Evolutionary conservation across 1,140 invertebrate species (phyloP), one percentile per base, ranked within the genome.

Genomic region (Latrodectus geometricus): DNA sequence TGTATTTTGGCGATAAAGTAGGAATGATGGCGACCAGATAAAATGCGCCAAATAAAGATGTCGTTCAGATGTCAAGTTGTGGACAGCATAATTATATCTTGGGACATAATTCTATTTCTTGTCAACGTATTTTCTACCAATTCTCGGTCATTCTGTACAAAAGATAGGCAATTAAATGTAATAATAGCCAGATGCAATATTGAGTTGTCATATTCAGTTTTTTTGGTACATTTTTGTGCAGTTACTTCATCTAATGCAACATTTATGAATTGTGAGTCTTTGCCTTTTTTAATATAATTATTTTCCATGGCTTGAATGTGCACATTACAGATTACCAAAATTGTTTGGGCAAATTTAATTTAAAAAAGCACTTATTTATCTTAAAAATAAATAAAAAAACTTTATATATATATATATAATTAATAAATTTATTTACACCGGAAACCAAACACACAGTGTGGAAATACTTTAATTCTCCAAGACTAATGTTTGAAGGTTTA

Each of bases 51-150:
- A 81, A 81, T 81, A 81, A 81, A 81, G 48, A 81, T 81, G 79
- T 81, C 79, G 14, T n/a, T 61, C 12, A 35, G 17, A 81, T 52
- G 68, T 70, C 48, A 48, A 35, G 48, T 69, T 50, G 61, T 50
- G 65, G 61, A 72, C 35, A 20, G 17, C 50, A 66, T 81, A 81
- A 81, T 81, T 81, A 81, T 70, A 81, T 72, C 79, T 68, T 17
- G 52, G 12, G 69, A 81, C 66, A 81, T 81, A 81, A 69, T 81
- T 81, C 50, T 56, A 81, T 54, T 21, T 48, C 20, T 72, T 81
- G 79, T 81, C 79, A 66, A 56, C 79, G 9, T 81, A 81, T 69
- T 72, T 81, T 81, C 21, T 50, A 54, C 79, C 11, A 81, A 12
- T 23, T 20, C 68, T 54, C 70, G 35, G 68, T 72, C 76, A 78